Conservation (phyloP, 2,888 invertebrate species). For the Caenorhabditis sp. region DNA sequence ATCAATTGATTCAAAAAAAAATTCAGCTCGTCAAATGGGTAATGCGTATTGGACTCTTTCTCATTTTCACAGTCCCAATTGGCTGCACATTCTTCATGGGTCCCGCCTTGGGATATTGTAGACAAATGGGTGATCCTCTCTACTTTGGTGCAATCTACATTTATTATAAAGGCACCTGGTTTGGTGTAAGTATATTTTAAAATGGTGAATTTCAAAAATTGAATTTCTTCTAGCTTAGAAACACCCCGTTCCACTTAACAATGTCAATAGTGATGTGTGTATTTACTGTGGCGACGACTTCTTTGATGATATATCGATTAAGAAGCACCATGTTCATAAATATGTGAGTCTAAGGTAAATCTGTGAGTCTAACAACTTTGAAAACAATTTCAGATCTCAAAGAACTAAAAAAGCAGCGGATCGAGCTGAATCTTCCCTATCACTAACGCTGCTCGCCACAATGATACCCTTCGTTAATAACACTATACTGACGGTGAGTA, state of each 20-base stretch:
- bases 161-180: slow-evolving; percentile 16
- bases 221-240: slow-evolving; percentile 2
- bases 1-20: background rate
- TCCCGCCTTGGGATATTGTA: slow-evolving; percentile 24
- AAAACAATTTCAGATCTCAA: background rate
- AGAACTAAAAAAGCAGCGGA: background rate
- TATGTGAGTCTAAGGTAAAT: background rate
- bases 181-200: slow-evolving; percentile 3
- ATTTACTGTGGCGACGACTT: background rate
- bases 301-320: background rate
- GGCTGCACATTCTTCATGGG: slow-evolving; percentile 23
- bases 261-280: background rate
- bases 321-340: background rate
- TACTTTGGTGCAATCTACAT: slow-evolving; percentile 21
- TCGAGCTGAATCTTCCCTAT: background rate
- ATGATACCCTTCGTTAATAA: background rate
- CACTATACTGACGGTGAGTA: background rate
- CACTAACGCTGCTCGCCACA: background rate
- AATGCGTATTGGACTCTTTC: slow-evolving; percentile 1
- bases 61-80: slow-evolving; percentile 14
- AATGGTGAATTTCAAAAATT: too few species aligned
- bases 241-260: background rate
- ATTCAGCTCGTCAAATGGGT: slow-evolving; percentile 18
- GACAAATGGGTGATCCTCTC: slow-evolving; percentile 13
- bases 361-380: background rate